Evolutionary conservation across 92 coral and sea anemone species (phyloP).

Genomic region (Pocillopora grandis): DNA sequence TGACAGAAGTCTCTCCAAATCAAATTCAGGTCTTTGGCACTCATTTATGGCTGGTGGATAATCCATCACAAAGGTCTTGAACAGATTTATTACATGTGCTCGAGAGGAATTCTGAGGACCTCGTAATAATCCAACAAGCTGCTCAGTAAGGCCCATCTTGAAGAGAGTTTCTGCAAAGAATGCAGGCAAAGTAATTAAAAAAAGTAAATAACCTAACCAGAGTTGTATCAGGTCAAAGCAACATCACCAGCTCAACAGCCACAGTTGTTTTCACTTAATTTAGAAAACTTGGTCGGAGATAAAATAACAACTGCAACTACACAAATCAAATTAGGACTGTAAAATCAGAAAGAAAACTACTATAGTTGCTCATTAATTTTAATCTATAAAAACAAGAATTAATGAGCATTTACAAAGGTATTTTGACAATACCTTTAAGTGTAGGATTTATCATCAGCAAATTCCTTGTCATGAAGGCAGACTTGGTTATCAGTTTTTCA

Average conservation of each 20-base stretch:
- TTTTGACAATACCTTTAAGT: conserved; percentile 55
- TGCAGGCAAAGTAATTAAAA: not conserved
- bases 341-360: no score
- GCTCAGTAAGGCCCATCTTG: conserved; percentile 90
- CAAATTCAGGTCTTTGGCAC: conserved; percentile 70
- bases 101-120: conserved; percentile 66
- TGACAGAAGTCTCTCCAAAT: conserved; percentile 47
- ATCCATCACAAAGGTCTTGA: conserved; percentile 52
- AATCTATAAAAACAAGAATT: no score
- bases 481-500: conserved; percentile 72
- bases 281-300: no score
- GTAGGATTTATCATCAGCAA: conserved; percentile 46
- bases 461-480: conserved; percentile 71
- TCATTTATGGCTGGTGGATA: conserved; percentile 67
- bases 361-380: no score
- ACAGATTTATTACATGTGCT: conserved; percentile 65
- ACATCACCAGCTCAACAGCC: no score
- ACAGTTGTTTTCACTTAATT: no score
- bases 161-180: conserved; percentile 61
- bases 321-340: no score
- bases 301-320: no score
- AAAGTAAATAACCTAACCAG: not conserved
- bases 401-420: no score
- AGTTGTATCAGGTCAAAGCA: not conserved
- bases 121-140: conserved; percentile 63